These are phyloP conservation scores for Brachionus angularis DNA, from an alignment of 1,140 invertebrate genomes.

Conservation along the genomic window DNA sequence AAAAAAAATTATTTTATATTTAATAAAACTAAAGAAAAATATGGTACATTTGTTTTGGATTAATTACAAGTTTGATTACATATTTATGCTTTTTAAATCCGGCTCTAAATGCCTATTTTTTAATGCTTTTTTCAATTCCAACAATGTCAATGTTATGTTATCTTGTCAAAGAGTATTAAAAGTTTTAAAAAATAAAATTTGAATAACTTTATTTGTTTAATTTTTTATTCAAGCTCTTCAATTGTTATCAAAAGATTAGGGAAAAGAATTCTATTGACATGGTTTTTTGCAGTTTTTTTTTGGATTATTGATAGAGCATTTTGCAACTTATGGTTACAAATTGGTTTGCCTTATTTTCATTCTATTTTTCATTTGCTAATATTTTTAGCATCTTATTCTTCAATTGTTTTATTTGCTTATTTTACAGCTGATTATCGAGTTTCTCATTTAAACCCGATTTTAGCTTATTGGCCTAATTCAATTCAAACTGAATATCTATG, in stretches of 20 bases:
- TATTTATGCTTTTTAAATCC: slow-evolving; percentile 28
- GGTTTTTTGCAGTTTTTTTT: slow-evolving; percentile 67
- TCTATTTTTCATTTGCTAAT: slow-evolving; percentile 75
- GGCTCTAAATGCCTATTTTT: slow-evolving; percentile 53
- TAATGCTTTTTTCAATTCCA: slow-evolving; percentile 70
- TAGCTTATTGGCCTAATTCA: slow-evolving; percentile 26
- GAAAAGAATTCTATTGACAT: slow-evolving; percentile 65
- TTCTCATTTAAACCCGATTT: not conserved
- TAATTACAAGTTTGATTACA: slow-evolving; percentile 13
- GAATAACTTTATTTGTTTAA: slow-evolving; percentile 34
- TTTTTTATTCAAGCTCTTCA: slow-evolving; percentile 63
- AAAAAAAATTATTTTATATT: not conserved
- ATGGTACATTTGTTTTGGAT: slow-evolving; percentile 1
- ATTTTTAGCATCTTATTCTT: slow-evolving; percentile 71
- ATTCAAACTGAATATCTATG: not conserved
- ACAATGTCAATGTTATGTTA: slow-evolving; percentile 65
- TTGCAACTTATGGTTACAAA: slow-evolving; percentile 70
- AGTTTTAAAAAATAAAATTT: slow-evolving; percentile 5
- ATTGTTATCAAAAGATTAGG: slow-evolving; percentile 66
- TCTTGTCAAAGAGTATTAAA: slow-evolving; percentile 64
- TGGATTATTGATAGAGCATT: slow-evolving; percentile 72
- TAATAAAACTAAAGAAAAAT: slow-evolving; percentile 6
- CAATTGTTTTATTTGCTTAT: slow-evolving; percentile 71
- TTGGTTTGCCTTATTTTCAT: slow-evolving; percentile 74
- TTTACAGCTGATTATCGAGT: slow-evolving; percentile 66